Percentiles rank a stretch among this genome's conserved stretches.
Conservation (phyloP, 2,888 invertebrate species). For the Adelognathus sp. region DNA sequence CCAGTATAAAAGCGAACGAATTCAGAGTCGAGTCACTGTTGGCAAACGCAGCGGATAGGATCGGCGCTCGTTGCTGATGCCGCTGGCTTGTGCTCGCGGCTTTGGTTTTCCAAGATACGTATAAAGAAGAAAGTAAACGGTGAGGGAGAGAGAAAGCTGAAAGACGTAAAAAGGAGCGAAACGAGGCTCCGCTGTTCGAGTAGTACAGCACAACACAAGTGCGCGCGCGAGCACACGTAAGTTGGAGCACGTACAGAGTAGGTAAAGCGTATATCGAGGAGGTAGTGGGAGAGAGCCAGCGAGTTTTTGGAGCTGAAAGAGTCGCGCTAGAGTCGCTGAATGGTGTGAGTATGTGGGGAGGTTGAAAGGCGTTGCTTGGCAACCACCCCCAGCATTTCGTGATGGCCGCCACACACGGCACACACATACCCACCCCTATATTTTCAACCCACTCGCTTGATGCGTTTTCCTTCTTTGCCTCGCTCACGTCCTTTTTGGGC, state of each 20-base stretch:
- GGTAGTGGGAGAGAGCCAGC: not conserved
- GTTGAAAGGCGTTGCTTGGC: constrained; percentile 77
- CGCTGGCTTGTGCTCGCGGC: constrained; percentile 42
- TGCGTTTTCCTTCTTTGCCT: constrained; percentile 50
- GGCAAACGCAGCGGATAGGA: constrained; percentile 70
- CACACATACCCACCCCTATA: constrained; percentile 73
- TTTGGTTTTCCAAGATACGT: constrained; percentile 4
- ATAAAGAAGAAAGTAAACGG: constrained; percentile 33
- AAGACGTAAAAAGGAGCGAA: constrained; percentile 62
- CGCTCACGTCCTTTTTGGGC: constrained; percentile 55
- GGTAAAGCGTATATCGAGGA: not conserved
- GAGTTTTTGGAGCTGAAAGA: constrained; percentile 67
- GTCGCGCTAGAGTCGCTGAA: constrained; percentile 69
- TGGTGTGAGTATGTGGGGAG: constrained; percentile 75
- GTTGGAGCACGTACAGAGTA: constrained; percentile 3
- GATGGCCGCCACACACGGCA: constrained; percentile 71
- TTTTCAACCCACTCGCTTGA: constrained; percentile 60
- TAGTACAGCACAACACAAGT: constrained; percentile 26
- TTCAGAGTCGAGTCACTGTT: constrained; percentile 68
- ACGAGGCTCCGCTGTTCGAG: constrained; percentile 31
- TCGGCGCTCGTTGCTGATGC: constrained; percentile 53
- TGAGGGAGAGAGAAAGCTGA: constrained; percentile 58
- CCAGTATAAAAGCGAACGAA: constrained; percentile 41
- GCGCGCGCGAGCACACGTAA: constrained; percentile 25
- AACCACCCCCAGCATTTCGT: constrained; percentile 75